A percentile compares a stretch with the other conserved stretches of the same genome.
phyloP scores from a whole-genome alignment of 2,888 invertebrate genomes.

The Ophion slaviceki region DNA sequence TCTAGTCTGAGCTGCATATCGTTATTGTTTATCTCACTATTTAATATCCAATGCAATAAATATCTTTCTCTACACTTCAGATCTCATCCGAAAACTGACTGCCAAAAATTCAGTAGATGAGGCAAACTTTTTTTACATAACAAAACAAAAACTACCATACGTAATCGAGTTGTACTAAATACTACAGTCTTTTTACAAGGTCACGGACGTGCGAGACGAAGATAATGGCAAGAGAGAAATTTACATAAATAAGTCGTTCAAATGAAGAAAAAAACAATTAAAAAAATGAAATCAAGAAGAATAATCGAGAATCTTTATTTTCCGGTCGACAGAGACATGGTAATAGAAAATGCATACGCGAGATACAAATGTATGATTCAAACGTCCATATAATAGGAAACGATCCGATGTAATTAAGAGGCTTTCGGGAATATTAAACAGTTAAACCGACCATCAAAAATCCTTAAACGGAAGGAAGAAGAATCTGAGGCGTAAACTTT shows the following conservation, averaged over 20 bases:
- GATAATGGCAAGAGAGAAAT: constrained; percentile 12
- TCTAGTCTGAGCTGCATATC: constrained; percentile 23
- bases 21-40: constrained; percentile 15
- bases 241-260: neutral
- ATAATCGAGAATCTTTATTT: neutral
- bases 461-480: constrained; percentile 32
- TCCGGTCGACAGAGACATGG: constrained; percentile 62
- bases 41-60: constrained; percentile 16
- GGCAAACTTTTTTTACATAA: constrained; percentile 68
- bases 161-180: constrained; percentile 23
- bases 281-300: constrained; percentile 3
- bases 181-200: constrained; percentile 23
- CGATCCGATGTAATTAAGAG: constrained; percentile 38
- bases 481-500: constrained; percentile 24
- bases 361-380: constrained; percentile 52
- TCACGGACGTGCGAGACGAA: constrained; percentile 24
- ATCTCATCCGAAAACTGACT: constrained; percentile 72
- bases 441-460: constrained; percentile 26
- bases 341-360: constrained; percentile 20
- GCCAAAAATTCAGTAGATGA: constrained; percentile 73
- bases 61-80: constrained; percentile 64
- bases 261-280: constrained; percentile 11
- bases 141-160: constrained; percentile 27
- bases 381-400: constrained; percentile 59
- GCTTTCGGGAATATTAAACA: constrained; percentile 11